Evolutionary conservation across 2,113 vertebrate genomes (phyloP), one percentile per base, ranked within the genome.

Genomic region (Cepphus grylle): DNA sequence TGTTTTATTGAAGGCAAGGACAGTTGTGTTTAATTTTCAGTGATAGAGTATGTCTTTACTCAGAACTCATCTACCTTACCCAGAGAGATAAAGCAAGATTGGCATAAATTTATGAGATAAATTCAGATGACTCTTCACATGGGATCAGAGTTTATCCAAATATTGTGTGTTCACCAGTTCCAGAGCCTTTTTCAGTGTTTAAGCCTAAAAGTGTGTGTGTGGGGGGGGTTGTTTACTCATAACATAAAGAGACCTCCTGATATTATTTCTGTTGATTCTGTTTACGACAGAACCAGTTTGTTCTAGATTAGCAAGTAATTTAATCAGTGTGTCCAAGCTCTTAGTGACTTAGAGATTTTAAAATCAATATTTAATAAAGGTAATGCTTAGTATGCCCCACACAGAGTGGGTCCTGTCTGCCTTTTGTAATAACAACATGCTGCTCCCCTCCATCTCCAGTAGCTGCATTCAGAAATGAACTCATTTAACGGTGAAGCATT

Each of bases 341-440:
- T 93, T 93, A 93, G 96, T 86, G 86, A 86, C 86, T 97, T 97
- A 97, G 97, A 96, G 97, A 97, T 97, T 97, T 97, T 66, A 96
- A 98, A 98, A 98, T 98, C 98, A 98, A 98, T 98, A 98, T 98
- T 98, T 98, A 98, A 98, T 98, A 98, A 98, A 97, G 96, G 96
- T 97, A 98, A 98, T 97, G 94, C 47, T 97, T 91, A 89, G 90
- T 96, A 91, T 97, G 95, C 92, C 95, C 86, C 95, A 95, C 84
- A 88, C 79, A 96, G 87, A 96, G 59, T 86, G 67, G 88, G 85
- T 93, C 55, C 59, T 85, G 86, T 77, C 67, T 85, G 55, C 34
- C 69, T 94, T 52, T 72, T 96, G 23, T 92, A 94, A 86, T 69
- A 94, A 63, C 59, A 95, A 72, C 61, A 34, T 32, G 15, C 69